Percentiles rank a stretch among this genome's conserved stretches.
phyloP scores from a whole-genome alignment of 2,113 vertebrate genomes.

The Columba livia region DNA sequence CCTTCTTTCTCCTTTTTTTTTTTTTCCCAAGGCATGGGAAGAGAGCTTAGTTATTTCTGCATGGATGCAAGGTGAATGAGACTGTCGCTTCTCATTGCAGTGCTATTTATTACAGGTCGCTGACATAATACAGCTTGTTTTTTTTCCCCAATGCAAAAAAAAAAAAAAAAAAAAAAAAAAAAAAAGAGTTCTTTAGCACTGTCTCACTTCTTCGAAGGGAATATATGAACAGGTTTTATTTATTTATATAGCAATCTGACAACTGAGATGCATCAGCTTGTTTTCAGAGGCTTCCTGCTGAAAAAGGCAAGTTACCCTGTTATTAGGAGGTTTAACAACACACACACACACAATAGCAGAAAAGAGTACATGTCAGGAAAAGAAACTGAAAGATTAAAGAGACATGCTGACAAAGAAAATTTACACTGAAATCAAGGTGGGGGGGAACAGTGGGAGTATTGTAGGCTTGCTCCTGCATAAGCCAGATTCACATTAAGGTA shows the following conservation, averaged over 20 bases:
- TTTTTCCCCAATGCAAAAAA: background rate
- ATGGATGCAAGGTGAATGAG: slow-evolving; percentile 87
- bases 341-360: background rate
- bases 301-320: slow-evolving; percentile 39
- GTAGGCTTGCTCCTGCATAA: background rate
- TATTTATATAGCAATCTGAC: slow-evolving; percentile 63
- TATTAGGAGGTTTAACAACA: slow-evolving; percentile 57
- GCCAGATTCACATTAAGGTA: background rate
- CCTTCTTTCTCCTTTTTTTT: background rate
- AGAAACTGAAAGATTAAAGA: background rate
- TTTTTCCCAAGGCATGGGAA: slow-evolving; percentile 72
- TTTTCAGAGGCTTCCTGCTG: slow-evolving; percentile 59
- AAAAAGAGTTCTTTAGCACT: slow-evolving; percentile 40
- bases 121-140: slow-evolving; percentile 79
- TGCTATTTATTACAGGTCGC: slow-evolving; percentile 88
- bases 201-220: slow-evolving; percentile 26
- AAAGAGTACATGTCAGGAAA: background rate
- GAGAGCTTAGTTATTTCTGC: slow-evolving; percentile 81
- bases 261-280: slow-evolving; percentile 47
- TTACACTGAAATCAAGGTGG: background rate
- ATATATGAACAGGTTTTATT: slow-evolving; percentile 16
- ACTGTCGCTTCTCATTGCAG: slow-evolving; percentile 79
- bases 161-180: slow-evolving; percentile 21
- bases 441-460: background rate
- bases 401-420: background rate